phyloP scores from a whole-genome alignment of 2,113 vertebrate genomes.

The Gallinago media region DNA sequence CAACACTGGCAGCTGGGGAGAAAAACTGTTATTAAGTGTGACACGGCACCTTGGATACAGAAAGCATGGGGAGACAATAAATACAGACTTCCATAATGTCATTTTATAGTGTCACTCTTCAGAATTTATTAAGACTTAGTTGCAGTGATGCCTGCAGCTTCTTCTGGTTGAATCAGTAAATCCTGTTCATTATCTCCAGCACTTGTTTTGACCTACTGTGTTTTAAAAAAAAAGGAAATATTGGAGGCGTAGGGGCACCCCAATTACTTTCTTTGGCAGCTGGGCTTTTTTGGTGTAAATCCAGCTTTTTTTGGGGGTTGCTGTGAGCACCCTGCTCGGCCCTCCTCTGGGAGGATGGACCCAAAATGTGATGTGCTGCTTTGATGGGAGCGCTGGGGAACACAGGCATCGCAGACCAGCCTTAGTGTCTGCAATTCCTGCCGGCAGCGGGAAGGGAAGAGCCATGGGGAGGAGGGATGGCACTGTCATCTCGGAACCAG shows the following conservation, averaged over 20 bases:
- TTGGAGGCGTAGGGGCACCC: background rate
- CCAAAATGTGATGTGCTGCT: fast-evolving
- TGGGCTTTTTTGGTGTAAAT: background rate
- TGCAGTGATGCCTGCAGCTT: constrained; percentile 1
- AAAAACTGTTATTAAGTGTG: constrained; percentile 41
- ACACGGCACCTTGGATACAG: background rate
- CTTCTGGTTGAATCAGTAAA: background rate
- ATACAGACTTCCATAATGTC: background rate
- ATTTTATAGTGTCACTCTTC: constrained; percentile 9
- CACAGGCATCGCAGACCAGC: fast-evolving
- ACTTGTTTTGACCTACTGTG: background rate
- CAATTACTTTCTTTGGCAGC: background rate
- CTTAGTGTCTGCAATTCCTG: background rate
- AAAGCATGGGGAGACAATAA: constrained; percentile 17
- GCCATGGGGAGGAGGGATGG: fast-evolving
- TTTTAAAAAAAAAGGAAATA: background rate
- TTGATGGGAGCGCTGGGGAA: background rate
- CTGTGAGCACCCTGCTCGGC: background rate
- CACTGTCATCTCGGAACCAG: background rate
- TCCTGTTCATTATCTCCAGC: constrained; percentile 1
- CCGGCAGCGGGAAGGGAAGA: background rate
- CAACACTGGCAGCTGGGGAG: background rate
- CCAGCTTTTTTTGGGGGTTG: background rate
- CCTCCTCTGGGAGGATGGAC: fast-evolving
- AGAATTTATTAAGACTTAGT: background rate